Evolutionary conservation across 2,888 invertebrate genomes (phyloP).

Genomic region (Elaeidobius kamerunicus): DNA sequence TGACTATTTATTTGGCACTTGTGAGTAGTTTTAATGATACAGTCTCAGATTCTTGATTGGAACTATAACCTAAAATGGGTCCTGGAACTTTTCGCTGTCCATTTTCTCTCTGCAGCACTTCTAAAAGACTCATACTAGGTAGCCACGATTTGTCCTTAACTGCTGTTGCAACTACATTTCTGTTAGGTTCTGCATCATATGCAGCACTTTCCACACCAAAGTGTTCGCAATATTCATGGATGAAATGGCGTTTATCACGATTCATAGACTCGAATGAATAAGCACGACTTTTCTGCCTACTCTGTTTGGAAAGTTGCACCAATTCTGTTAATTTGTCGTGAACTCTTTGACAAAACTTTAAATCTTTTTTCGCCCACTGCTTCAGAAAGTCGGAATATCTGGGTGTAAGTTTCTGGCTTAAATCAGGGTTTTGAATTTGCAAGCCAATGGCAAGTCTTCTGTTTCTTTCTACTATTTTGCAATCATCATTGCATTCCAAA

Average conservation of each 20-base stretch:
- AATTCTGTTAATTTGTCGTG: conserved; percentile 82
- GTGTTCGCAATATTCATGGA: conserved; percentile 92
- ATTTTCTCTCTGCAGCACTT: conserved; percentile 76
- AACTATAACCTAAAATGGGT: conserved; percentile 49
- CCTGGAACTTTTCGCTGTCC: conserved; percentile 77
- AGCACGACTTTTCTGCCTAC: conserved; percentile 51
- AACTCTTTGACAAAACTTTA: conserved; percentile 73
- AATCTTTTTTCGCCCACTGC: conserved; percentile 77
- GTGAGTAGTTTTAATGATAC: conserved; percentile 39
- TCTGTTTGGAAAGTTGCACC: conserved; percentile 84
- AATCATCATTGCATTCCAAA: conserved; percentile 91
- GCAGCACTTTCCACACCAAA: conserved; percentile 93
- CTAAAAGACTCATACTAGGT: conserved; percentile 81
- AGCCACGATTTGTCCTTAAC: conserved; percentile 66
- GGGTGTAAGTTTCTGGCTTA: conserved; percentile 74
- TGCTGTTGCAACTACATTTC: conserved; percentile 93
- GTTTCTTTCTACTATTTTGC: conserved; percentile 83
- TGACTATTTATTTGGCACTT: conserved; percentile 12
- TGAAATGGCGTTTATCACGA: conserved; percentile 83
- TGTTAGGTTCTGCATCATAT: conserved; percentile 92
- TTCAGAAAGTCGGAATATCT: conserved; percentile 85
- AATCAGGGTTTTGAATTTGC: conserved; percentile 89
- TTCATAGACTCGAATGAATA: conserved; percentile 94
- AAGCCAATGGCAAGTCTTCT: conserved; percentile 85
- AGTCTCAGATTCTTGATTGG: conserved; percentile 39